Base-by-base conservation (phyloP, 2,113 vertebrate species). In the Corythaeola cristata region DNA sequence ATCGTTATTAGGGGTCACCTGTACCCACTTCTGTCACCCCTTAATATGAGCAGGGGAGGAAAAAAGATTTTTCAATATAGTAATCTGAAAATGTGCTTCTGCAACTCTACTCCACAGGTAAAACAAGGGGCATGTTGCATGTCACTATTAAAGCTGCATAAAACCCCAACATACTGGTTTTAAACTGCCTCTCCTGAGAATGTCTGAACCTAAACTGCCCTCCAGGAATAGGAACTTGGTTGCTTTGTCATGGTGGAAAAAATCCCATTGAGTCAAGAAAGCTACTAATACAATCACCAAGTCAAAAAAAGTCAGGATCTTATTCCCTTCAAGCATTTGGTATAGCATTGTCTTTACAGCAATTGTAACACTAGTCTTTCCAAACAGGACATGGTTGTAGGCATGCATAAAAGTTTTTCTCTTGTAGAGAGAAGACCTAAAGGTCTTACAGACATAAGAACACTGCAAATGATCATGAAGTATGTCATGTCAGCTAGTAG, bases 351-450 rank as follows among this genome's bases (percentile, higher is more conserved):
- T 88, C 93, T 88, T 89, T 81, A 92, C 89, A 89, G 93, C 89
- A 80, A 97, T 94, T 23, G 8, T 93, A 95, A 97, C 79, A 79
- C 93, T 91, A 91, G 96, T 92, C 94, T 88, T 93, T 93, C 93
- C 78, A 81, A 97, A 93, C 95, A 93, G 96, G 94, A 96, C 95
- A 74, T 73, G 95, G 71, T 83, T 98, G 97, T 93, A 98, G 97
- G 98, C 98, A 98, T 98, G 98, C 98, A 96, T 96, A 79, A 85
- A 96, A 97, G 96, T 97, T 98, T 98, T 98, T 98, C 98, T 99
- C 98, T 99, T 98, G 97, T 97, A 99, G 98, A 99, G 98, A 98
- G 94, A 97, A 98, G 98, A 98, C 98, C 98, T 98, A 98, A 98
- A 97, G 98, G 98, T 98, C 98, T 98, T 94, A 95, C 30, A 23